A percentile compares a stretch with the other conserved stretches of the same genome.
phyloP scores from a whole-genome alignment of 2,888 invertebrate species.

The Pristionchus arcanus region DNA sequence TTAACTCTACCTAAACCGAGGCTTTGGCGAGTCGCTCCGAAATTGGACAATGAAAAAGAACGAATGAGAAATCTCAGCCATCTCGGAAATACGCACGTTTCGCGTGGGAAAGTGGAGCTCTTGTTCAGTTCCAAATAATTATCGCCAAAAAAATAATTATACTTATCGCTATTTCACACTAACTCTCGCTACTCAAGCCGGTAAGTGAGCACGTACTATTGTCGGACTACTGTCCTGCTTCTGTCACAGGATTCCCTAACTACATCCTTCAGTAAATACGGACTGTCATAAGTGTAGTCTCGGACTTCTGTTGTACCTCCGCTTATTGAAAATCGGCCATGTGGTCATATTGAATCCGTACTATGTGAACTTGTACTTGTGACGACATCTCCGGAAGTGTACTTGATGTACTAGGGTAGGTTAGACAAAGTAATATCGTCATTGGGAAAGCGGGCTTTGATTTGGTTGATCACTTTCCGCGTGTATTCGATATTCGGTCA shows the following conservation, averaged over 20 bases:
- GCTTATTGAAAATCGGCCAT: neutral
- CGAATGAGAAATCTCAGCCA: neutral
- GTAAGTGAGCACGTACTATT: too few species aligned
- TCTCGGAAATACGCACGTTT: neutral
- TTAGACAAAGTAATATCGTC: neutral
- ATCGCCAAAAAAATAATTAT: too few species aligned
- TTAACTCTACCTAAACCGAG: too few species aligned
- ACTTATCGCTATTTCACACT: too few species aligned
- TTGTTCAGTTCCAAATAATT: too few species aligned
- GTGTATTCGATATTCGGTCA: too few species aligned
- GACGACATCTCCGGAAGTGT: neutral
- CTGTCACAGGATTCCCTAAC: neutral
- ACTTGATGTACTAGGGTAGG: neutral
- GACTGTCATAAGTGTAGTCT: conserved; percentile 1
- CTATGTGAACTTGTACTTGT: neutral
- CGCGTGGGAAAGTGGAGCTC: neutral
- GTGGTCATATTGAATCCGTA: neutral
- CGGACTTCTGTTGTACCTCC: neutral
- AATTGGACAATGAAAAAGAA: neutral
- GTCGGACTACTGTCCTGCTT: too few species aligned
- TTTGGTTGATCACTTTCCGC: too few species aligned
- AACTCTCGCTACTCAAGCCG: too few species aligned
- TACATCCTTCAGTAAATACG: neutral
- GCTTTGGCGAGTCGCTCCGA: too few species aligned
- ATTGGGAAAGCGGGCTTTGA: too few species aligned